Base-by-base conservation (phyloP, 2,888 invertebrate genomes). In the Amphiduros pacificus region DNA sequence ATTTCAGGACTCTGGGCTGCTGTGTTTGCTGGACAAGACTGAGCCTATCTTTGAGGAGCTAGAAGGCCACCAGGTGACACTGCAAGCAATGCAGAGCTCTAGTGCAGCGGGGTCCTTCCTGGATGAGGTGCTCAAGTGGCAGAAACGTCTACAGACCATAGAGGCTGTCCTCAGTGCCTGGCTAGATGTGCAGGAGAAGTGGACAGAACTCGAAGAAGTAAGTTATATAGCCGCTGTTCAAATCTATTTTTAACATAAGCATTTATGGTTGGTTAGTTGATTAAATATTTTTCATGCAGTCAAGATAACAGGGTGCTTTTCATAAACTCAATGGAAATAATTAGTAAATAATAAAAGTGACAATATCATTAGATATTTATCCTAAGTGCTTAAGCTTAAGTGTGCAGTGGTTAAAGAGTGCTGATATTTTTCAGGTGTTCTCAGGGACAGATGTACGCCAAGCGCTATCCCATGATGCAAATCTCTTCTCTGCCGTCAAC, bases 121-220 rank as follows among this genome's bases (percentile, higher is more conserved):
- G 56, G 82, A 82, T 66, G 82, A 82, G 60, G 79, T 82, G 24
- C 68, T 77, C 52, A 81, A 82, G 68, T 82, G 82, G 82, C 81
- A 82, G 74, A 77, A 78, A 55, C 66, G 74, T 3, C 74, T 82
- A 22, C 80, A 81, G 69, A 78, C 76, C 27, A 78, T 82, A 28
- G 82, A 82, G 67, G 77, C 76, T 28, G 79, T 81, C 5, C 72
- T 82, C 26, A 69, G 75, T n/a, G 70, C 72, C 1, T 82, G 82
- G 82, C 71, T 80, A 27, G 75, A 78, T 24, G 81, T 80, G 2
- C 82, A 82, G 69, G 76, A 78, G 54, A 77, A 79, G 63, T 82
- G 82, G 82, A 70, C 76, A 27, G 77, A 81, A 55, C 70, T 82
- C 27, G 79, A 82, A 55, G 79, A 80, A 73, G 81, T 80, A 62